Evolutionary conservation across 2,888 invertebrate genomes (phyloP).

Genomic region (Orthonevra nobilis): DNA sequence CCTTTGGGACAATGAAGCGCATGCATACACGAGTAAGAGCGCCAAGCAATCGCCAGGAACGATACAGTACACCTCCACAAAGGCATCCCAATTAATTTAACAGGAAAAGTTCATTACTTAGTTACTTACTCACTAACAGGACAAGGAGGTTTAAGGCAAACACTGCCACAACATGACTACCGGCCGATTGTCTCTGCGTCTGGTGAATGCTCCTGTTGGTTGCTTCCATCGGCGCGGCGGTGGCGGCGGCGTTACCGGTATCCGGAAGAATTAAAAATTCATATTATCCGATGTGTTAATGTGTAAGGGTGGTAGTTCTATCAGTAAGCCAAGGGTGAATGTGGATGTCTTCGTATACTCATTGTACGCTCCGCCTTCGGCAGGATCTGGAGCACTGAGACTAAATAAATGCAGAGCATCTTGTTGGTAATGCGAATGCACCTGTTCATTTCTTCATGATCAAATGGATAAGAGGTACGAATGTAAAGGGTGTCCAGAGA

Average conservation of each 20-base stretch:
- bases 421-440: too few species aligned
- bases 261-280: slow-evolving; percentile 62
- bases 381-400: too few species aligned
- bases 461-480: too few species aligned
- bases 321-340: too few species aligned
- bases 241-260: slow-evolving; percentile 22
- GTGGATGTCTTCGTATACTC: too few species aligned
- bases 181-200: slow-evolving; percentile 23
- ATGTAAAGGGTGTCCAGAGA: too few species aligned
- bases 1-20: slow-evolving; percentile 61
- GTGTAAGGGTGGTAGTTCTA: slow-evolving; percentile 19
- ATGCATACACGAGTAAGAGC: slow-evolving; percentile 49
- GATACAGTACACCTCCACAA: slow-evolving; percentile 31
- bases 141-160: slow-evolving; percentile 27
- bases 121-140: slow-evolving; percentile 47
- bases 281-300: slow-evolving; percentile 65
- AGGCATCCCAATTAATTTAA: slow-evolving; percentile 67
- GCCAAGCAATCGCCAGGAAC: slow-evolving; percentile 27
- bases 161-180: neutral
- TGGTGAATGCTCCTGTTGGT: too few species aligned
- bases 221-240: neutral
- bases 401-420: too few species aligned
- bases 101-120: slow-evolving; percentile 68
- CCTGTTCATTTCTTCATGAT: too few species aligned
- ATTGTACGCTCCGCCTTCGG: too few species aligned